Evolutionary conservation across 2,888 invertebrate species (phyloP).

Genomic region (Agriopis leucophaearia): DNA sequence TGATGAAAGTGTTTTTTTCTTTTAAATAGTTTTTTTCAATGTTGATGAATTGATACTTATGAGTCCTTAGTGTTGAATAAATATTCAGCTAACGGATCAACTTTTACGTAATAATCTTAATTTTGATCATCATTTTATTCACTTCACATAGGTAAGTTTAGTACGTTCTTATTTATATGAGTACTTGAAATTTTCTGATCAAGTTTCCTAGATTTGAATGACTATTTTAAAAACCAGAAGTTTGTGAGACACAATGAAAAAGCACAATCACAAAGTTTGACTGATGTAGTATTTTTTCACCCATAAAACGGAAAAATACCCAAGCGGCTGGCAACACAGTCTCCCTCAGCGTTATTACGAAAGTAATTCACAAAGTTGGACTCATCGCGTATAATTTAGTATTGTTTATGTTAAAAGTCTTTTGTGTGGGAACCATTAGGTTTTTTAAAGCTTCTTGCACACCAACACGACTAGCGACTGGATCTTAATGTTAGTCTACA

Average conservation of each 20-base stretch:
- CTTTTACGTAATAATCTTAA: no score
- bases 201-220: no score
- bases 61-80: no score
- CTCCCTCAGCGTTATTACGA: constrained; percentile 35
- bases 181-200: no score
- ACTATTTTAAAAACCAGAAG: not conserved
- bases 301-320: constrained; percentile 17
- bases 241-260: not conserved
- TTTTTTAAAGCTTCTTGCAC: constrained; percentile 38
- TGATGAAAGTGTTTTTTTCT: constrained; percentile 13
- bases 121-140: no score
- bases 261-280: not conserved
- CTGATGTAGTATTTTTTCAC: constrained; percentile 5
- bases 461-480: constrained; percentile 17
- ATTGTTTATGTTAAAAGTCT: constrained; percentile 50
- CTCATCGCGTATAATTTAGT: constrained; percentile 44
- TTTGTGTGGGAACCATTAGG: constrained; percentile 43
- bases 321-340: constrained; percentile 27
- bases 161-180: no score
- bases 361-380: constrained; percentile 46
- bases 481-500: not conserved
- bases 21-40: constrained; percentile 13
- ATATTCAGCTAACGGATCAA: no score
- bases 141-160: no score
- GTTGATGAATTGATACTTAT: not conserved